Conservation (phyloP, 2,888 invertebrate species). For the Steinernema hermaphroditum region DNA sequence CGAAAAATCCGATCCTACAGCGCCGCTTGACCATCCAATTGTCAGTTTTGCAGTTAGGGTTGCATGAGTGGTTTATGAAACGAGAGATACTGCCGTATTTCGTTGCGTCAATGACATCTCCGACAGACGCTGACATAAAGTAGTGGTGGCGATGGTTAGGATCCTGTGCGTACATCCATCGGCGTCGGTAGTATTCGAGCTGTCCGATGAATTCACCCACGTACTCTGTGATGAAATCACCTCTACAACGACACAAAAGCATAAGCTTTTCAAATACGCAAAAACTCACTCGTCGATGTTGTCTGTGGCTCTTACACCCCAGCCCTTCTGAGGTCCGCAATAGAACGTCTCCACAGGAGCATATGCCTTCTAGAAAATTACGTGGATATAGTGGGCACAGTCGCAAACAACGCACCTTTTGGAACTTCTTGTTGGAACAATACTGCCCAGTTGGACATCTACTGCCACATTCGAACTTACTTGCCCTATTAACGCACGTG, state of each 20-base stretch:
- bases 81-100: not conserved
- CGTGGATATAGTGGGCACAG: not conserved
- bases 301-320: conserved; percentile 82
- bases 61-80: not conserved
- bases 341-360: conserved; percentile 77
- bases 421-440: conserved; percentile 92
- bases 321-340: conserved; percentile 86
- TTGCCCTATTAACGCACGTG: conserved; percentile 51
- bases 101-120: conserved; percentile 74
- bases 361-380: conserved; percentile 73
- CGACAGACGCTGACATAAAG: conserved; percentile 65
- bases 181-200: conserved; percentile 70
- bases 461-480: conserved; percentile 74
- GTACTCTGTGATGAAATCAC: conserved; percentile 95
- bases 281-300: conserved; percentile 76
- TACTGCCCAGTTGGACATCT: conserved; percentile 81
- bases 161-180: conserved; percentile 82
- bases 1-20: not conserved
- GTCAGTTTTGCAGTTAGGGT: not conserved
- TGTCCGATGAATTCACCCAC: conserved; percentile 87
- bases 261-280: not conserved
- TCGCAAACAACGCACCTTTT: conserved; percentile 71
- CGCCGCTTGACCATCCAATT: not conserved
- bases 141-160: conserved; percentile 29
- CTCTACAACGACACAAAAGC: conserved; percentile 68